A percentile compares a stretch with the other conserved stretches of the same genome.
Evolutionary conservation across 2,797 vertebrate genomes (phyloP).

Genomic region (Euthynnus affinis): DNA sequence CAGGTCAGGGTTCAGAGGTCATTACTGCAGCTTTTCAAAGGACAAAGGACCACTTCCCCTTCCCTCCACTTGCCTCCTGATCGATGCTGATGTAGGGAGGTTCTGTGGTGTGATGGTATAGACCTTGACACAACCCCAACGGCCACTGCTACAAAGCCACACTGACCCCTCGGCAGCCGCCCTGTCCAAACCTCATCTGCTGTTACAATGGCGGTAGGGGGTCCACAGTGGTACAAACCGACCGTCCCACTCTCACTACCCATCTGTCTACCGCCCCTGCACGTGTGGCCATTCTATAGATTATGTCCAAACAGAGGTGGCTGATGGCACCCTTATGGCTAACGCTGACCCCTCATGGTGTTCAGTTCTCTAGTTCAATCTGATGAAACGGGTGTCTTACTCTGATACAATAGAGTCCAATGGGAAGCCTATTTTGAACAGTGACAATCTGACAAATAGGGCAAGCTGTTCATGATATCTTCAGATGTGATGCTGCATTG

Average conservation of each 20-base stretch:
- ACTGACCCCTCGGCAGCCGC: constrained; percentile 60
- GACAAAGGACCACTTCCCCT: constrained; percentile 85
- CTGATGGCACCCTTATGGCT: constrained; percentile 53
- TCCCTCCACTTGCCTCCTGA: constrained; percentile 79
- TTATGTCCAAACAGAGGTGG: constrained; percentile 56
- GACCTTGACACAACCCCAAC: constrained; percentile 77
- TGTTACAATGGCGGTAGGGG: constrained; percentile 58
- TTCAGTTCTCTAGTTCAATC: constrained; percentile 67
- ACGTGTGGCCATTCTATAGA: constrained; percentile 73
- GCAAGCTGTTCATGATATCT: constrained; percentile 35
- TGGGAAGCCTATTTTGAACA: constrained; percentile 26
- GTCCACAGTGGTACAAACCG: constrained; percentile 51
- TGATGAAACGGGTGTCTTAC: constrained; percentile 44
- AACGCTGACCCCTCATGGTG: constrained; percentile 50
- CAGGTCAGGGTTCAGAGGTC: constrained; percentile 86
- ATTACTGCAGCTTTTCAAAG: constrained; percentile 82
- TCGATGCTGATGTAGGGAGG: constrained; percentile 75
- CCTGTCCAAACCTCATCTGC: constrained; percentile 72
- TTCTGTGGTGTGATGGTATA: constrained; percentile 64
- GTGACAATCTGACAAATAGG: constrained; percentile 50
- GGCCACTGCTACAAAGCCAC: constrained; percentile 61
- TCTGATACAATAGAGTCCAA: constrained; percentile 47
- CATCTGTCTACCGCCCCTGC: constrained; percentile 82
- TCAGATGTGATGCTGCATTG: not conserved
- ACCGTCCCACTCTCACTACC: constrained; percentile 71